phyloP scores from a whole-genome alignment of 2,113 vertebrate genomes.

The Mystacornis crossleyi region DNA sequence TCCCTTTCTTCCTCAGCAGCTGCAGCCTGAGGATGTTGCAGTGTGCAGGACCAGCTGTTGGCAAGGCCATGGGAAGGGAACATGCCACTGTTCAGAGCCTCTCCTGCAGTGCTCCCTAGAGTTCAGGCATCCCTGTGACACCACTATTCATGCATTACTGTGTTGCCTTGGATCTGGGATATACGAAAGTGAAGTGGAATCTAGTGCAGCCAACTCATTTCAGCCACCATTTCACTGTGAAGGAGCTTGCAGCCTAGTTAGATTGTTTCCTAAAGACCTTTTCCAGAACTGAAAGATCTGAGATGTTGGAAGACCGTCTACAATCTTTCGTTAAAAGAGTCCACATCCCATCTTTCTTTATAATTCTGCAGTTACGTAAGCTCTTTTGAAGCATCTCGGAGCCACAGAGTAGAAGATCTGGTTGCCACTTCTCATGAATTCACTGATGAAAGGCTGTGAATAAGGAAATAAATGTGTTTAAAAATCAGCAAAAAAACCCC shows the following conservation, averaged over 20 bases:
- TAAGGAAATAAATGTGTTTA: neutral
- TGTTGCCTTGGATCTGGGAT: neutral
- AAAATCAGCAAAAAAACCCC: neutral
- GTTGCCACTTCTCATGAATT: neutral
- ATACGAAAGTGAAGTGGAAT: neutral
- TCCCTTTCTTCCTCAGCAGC: neutral
- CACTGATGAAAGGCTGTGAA: neutral
- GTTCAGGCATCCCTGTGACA: neutral
- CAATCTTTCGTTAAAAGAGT: neutral
- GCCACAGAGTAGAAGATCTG: neutral
- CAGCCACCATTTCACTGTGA: neutral
- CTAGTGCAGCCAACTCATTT: neutral
- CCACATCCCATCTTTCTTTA: neutral
- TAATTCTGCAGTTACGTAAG: neutral
- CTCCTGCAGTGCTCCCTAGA: neutral
- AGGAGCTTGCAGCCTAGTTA: neutral
- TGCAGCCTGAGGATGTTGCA: neutral
- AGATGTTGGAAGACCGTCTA: neutral
- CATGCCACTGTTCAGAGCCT: neutral
- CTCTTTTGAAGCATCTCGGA: neutral
- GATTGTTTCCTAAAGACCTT: neutral
- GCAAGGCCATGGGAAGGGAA: neutral
- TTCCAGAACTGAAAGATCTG: neutral
- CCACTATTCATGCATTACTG: rapidly evolving
- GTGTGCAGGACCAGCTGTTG: neutral